Percentiles rank a stretch among this genome's conserved stretches.
phyloP scores from a whole-genome alignment of 2,113 vertebrate genomes.

The Halcyon senegalensis region DNA sequence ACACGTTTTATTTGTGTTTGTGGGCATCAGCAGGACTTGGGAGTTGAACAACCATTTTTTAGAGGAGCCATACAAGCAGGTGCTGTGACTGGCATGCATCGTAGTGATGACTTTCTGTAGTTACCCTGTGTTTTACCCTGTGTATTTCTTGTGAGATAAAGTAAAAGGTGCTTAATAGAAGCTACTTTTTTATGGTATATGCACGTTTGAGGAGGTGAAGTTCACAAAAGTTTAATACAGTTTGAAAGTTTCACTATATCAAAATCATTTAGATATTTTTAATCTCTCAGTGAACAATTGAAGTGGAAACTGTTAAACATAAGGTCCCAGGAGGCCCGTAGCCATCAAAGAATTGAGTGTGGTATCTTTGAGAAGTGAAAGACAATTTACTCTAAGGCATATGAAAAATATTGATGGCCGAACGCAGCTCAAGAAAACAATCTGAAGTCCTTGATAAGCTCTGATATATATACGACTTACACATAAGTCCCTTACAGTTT shows the following conservation, averaged over 20 bases:
- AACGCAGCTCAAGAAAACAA: background rate
- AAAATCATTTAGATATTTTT: background rate
- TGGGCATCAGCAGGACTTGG: background rate
- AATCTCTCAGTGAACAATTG: background rate
- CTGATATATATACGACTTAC: background rate
- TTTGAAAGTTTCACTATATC: background rate
- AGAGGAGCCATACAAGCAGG: background rate
- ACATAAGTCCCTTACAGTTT: background rate
- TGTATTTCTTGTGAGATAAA: background rate
- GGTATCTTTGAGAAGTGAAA: background rate
- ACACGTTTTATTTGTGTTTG: fast-evolving
- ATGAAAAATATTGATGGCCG: background rate
- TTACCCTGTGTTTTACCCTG: background rate
- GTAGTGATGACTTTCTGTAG: background rate
- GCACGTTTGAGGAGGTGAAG: background rate
- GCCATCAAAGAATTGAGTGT: background rate
- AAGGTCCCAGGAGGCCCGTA: background rate
- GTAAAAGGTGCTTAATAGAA: background rate
- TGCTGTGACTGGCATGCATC: background rate
- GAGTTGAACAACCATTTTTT: background rate
- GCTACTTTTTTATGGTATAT: background rate
- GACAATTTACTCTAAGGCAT: background rate
- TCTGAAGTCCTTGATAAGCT: background rate
- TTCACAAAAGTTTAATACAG: background rate
- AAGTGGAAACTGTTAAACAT: constrained; percentile 28